Percentiles rank a stretch among this genome's conserved stretches.
phyloP scores from a whole-genome alignment of 2,113 vertebrate species.

The Apeltes quadracus region DNA sequence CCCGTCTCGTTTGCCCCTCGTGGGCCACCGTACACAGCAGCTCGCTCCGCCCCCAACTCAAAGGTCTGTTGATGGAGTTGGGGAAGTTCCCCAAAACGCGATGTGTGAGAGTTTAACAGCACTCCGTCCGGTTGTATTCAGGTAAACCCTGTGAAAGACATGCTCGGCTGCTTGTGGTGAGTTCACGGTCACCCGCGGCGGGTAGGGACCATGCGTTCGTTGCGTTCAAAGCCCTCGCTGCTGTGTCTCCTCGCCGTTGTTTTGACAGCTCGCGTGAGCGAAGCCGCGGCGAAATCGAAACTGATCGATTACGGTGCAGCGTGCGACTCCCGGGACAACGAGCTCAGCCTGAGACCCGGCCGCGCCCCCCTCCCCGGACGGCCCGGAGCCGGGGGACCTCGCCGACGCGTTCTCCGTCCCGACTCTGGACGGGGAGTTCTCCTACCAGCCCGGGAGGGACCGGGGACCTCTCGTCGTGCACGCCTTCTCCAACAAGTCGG shows the following conservation, averaged over 20 bases:
- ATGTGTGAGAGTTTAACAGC: accelerated
- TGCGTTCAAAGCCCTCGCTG: slow-evolving; percentile 15
- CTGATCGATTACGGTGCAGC: neutral
- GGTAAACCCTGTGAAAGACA: neutral
- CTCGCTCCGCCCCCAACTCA: slow-evolving; percentile 34
- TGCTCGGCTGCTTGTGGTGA: slow-evolving; percentile 2
- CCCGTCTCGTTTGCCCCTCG: neutral
- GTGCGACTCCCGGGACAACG: neutral
- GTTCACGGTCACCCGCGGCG: slow-evolving; percentile 2
- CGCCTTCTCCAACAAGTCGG: slow-evolving; percentile 83
- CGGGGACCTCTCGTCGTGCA: slow-evolving; percentile 73
- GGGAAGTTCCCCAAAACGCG: neutral
- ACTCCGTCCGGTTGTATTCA: accelerated
- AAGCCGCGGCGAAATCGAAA: slow-evolving; percentile 2
- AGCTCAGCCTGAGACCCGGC: neutral
- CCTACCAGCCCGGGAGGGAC: slow-evolving; percentile 46
- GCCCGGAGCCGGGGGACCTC: slow-evolving; percentile 72
- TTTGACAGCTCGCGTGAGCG: slow-evolving; percentile 24
- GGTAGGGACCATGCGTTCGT: slow-evolving; percentile 29
- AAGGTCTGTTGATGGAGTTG: neutral
- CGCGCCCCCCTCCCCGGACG: neutral
- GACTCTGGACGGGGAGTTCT: slow-evolving; percentile 79
- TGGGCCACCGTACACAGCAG: slow-evolving; percentile 48
- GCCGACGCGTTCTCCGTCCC: slow-evolving; percentile 70
- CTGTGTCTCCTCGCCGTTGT: slow-evolving; percentile 29